phyloP scores from a whole-genome alignment of 2,113 vertebrate genomes.

The Mesembrinibis cayennensis region DNA sequence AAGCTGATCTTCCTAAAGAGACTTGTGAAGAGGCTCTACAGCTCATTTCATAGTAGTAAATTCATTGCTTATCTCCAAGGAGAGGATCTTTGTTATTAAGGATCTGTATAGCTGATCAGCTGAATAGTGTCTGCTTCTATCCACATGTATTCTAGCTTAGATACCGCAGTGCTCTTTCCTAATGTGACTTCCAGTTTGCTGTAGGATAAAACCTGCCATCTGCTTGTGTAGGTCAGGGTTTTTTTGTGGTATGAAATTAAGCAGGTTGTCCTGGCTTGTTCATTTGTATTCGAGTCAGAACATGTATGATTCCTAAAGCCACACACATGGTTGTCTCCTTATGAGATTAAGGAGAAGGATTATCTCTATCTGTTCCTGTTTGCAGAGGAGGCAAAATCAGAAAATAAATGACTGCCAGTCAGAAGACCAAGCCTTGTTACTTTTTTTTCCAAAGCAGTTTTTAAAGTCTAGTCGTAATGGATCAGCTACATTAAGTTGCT shows the following conservation, averaged over 20 bases:
- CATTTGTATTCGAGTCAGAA: background rate
- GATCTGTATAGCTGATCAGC: background rate
- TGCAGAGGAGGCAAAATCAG: background rate
- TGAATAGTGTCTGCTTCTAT: background rate
- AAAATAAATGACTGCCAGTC: background rate
- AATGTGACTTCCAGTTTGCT: background rate
- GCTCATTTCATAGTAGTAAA: background rate
- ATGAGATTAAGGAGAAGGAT: background rate
- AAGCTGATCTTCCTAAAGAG: background rate
- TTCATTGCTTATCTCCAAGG: background rate
- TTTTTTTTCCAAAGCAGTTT: background rate
- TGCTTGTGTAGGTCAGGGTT: background rate
- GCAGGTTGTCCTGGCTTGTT: background rate
- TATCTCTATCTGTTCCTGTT: background rate
- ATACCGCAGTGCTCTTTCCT: background rate
- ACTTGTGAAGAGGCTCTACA: background rate
- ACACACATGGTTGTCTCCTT: background rate
- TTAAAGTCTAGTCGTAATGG: background rate
- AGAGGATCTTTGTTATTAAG: background rate
- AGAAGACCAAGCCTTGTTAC: background rate
- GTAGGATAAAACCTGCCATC: background rate
- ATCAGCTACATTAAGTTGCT: background rate
- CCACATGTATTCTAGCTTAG: background rate
- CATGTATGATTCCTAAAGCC: background rate
- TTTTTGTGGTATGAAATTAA: background rate